These are phyloP conservation scores for Labeo catla DNA, from an alignment of 2,113 vertebrate genomes.

Conservation along the genomic window DNA sequence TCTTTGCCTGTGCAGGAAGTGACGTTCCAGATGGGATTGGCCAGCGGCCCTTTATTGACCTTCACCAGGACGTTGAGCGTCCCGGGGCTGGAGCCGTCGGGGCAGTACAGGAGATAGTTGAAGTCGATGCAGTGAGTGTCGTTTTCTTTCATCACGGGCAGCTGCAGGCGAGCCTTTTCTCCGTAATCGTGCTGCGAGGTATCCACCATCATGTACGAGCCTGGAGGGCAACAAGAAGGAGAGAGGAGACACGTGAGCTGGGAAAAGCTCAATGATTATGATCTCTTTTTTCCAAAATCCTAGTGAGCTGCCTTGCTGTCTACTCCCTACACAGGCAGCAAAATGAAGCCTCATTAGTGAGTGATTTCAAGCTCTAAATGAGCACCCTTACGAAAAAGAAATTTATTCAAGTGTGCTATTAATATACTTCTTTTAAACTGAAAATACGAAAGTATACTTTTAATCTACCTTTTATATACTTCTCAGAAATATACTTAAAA, in stretches of 20 bases:
- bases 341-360: not conserved
- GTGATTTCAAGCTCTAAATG: not conserved
- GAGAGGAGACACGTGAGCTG: not conserved
- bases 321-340: not conserved
- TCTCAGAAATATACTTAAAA: no score
- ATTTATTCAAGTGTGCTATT: no score
- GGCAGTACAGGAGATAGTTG: slow-evolving; percentile 91
- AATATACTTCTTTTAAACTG: no score
- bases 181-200: slow-evolving; percentile 89
- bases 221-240: slow-evolving; percentile 68
- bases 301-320: not conserved
- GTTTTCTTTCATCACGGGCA: slow-evolving; percentile 97
- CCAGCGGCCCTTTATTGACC: slow-evolving; percentile 94
- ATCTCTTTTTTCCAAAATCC: not conserved
- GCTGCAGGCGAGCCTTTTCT: slow-evolving; percentile 91
- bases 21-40: slow-evolving; percentile 98
- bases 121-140: slow-evolving; percentile 99
- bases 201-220: slow-evolving; percentile 97
- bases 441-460: no score
- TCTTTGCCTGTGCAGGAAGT: slow-evolving; percentile 89
- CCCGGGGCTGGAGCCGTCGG: slow-evolving; percentile 86
- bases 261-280: not conserved
- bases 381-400: no score
- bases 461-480: no score
- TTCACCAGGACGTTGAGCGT: slow-evolving; percentile 92